Evolutionary conservation across 2,797 vertebrate species (phyloP), one percentile per base, ranked within the genome.

Genomic region (Macrochelys suwanniensis): DNA sequence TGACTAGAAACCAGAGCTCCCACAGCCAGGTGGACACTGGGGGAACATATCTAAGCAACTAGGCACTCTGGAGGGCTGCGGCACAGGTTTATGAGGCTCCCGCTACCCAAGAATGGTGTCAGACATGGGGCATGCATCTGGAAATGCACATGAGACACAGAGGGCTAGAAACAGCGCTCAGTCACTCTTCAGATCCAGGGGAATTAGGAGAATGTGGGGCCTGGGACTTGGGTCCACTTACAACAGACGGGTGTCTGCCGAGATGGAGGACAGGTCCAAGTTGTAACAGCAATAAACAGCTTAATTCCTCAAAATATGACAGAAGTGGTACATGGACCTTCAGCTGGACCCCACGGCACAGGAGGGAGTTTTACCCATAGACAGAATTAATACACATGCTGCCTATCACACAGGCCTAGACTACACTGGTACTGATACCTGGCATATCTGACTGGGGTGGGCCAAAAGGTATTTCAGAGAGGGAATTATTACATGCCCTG

Each of bases 391-490:
- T 77, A 79, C 2, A 19, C 56, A 11, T 15, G 23, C 45, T 57
- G 65, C 68, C 15, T 42, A 33, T 49, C 10, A 9, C 16, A 45
- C 16, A 37, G 28, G 19, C 49, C 50, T 51, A 3, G 45, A 49
- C 49, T 23, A 17, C 59, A 8, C 23, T 25, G n/a, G 17, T 11
- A 47, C 33, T 42, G 37, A 19, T 6, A 5, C 50, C 56, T 79
- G 86, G 68, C 23, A 61, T 84, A 76, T 85, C 71, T 86, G 49
- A 71, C 47, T 80, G 26, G 61, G 16, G 17, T 92, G 61, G 89
- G 92, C 86, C 13, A 80, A 65, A 19, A 93, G 91, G 82, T 79
- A 79, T 84, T 82, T 53, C 61, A 84, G 83, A 96, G 87, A 85
- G 84, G 82, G 92, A 90, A 91, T 81, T 50, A 68, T 82, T 95